A percentile compares a stretch with the other conserved stretches of the same genome.
These are phyloP conservation scores for Nansenia antarctica DNA, from an alignment of 2,113 vertebrate genomes.

Conservation along the genomic window DNA sequence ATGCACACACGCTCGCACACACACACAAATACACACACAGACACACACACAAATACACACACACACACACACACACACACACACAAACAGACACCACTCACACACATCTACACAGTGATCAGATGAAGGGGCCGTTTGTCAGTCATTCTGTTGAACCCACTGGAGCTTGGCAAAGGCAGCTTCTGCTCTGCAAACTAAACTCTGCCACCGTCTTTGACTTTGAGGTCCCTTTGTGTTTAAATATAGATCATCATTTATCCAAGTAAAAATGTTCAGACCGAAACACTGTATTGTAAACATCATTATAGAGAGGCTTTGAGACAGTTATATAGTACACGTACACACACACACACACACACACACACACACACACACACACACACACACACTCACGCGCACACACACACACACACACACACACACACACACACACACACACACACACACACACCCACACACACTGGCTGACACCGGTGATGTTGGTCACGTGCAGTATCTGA, in stretches of 20 bases:
- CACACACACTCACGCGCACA: neutral
- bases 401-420: neutral
- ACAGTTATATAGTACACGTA: neutral
- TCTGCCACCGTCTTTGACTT: conserved; percentile 18
- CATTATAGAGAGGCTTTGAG: conserved; percentile 18
- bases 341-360: neutral
- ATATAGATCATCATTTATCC: neutral
- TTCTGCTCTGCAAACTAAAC: conserved; percentile 3
- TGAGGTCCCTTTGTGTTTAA: neutral
- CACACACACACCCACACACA: neutral
- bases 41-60: no score
- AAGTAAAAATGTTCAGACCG: neutral
- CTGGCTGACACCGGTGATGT: neutral
- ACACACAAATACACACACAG: no score
- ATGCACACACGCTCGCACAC: no score
- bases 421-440: neutral
- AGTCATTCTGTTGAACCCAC: conserved; percentile 13
- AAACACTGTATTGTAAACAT: neutral
- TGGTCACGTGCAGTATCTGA: conserved; percentile 2
- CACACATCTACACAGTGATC: neutral
- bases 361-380: neutral
- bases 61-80: no score
- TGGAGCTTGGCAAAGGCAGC: conserved; percentile 11
- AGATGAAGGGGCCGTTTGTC: conserved; percentile 42
- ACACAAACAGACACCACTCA: no score